Base-by-base conservation (phyloP, 2,113 vertebrate genomes). In the rat (Rattus norvegicus) region DNA sequence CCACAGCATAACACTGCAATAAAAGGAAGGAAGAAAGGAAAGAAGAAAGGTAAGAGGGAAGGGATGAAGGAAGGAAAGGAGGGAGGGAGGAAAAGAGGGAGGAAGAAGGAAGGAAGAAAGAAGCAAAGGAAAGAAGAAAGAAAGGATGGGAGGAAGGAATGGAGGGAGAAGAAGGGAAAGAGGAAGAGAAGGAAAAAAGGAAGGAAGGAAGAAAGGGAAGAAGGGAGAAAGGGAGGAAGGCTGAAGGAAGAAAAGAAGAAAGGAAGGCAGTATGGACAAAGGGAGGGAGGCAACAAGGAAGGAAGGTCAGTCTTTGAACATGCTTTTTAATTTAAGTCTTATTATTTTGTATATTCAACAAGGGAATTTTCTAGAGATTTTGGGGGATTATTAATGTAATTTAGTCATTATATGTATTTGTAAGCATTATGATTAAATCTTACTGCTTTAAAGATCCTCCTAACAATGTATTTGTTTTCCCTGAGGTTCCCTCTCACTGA, bases 341-440 rank as follows among this genome's bases (percentile, higher is more conserved):
- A 47, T 97, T 59, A 87, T n/a, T 90, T 87, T 94, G 79, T 33
- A 20, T 90, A 4, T 79, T 84, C n/a, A 47, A 22, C 91, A 93
- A 92, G 26, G 16, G 49, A 84, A 12, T 2, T 73, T 43, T 70
- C 65, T 4, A 96, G 76, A 90, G 84, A 93, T 92, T 93, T 17
- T 75, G 67, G 93, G 24, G 39, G 28, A 85, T 33, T 88, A 93
- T 72, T 80, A 36, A n/a, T 94, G 7, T 76, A 65, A 94, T 81
- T 87, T 85, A 85, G 65, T 67, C 56, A 88, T 80, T 91, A 10
- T 73, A n/a, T 67, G 20, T 75, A 52, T 80, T 20, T 88, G 28
- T 93, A 93, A 85, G 36, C 16, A 69, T 90, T 93, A 63, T 30
- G 77, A 75, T 94, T 79, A 94, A 93, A 84, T 92, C 80, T 8